Evolutionary conservation across 2,888 invertebrate species (phyloP).

Genomic region (Lithophane ornitopus): DNA sequence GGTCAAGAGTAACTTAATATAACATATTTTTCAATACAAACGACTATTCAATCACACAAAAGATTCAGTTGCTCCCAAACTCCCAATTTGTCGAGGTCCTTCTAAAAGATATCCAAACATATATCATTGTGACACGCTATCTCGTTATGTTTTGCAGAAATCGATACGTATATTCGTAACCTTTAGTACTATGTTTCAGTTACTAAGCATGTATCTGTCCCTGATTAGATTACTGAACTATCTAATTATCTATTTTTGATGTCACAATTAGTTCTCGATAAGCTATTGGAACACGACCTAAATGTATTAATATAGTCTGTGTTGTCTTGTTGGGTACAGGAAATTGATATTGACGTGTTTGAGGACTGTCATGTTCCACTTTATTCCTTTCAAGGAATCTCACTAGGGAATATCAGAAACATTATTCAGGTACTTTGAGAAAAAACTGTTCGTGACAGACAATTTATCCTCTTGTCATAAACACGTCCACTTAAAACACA

Average conservation of each 20-base stretch:
- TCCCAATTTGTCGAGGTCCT: constrained; percentile 49
- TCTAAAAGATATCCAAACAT: constrained; percentile 44
- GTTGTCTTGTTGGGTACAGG: constrained; percentile 16
- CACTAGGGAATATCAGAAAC: not conserved
- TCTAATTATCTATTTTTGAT: constrained; percentile 63
- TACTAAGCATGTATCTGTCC: constrained; percentile 38
- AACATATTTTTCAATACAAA: constrained; percentile 15
- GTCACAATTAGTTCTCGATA: constrained; percentile 47
- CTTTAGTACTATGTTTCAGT: constrained; percentile 37
- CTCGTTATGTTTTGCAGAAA: constrained; percentile 50
- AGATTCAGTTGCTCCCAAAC: constrained; percentile 21
- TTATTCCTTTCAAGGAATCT: not conserved
- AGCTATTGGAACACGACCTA: constrained; percentile 39
- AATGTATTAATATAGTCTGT: constrained; percentile 19
- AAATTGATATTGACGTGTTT: not conserved
- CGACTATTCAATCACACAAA: constrained; percentile 24
- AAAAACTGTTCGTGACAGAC: not conserved
- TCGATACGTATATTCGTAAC: constrained; percentile 55
- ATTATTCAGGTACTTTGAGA: not conserved
- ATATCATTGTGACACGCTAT: constrained; percentile 55
- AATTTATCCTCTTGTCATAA: constrained; percentile 32
- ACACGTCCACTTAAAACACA: not conserved
- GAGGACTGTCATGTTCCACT: not conserved
- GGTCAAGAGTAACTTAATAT: constrained; percentile 16
- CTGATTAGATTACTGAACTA: constrained; percentile 55